phyloP scores from a whole-genome alignment of 2,888 invertebrate genomes.

The Apamea anceps region DNA sequence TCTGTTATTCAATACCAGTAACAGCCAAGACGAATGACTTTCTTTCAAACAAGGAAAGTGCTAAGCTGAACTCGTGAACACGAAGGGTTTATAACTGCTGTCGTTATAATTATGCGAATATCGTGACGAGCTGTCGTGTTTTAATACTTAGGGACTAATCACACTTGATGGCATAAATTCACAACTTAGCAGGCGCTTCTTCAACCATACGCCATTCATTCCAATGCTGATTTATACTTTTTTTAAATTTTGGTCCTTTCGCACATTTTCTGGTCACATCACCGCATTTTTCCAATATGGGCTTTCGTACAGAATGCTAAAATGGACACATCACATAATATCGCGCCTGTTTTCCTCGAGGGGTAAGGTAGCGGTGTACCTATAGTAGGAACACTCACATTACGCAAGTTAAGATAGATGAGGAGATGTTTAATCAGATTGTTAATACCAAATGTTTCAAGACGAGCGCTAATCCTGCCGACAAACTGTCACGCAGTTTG shows the following conservation, averaged over 20 bases:
- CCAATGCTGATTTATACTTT: background rate
- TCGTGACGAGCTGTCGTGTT: slow-evolving; percentile 60
- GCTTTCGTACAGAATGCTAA: background rate
- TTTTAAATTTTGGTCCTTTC: background rate
- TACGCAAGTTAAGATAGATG: background rate
- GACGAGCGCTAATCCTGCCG: no score
- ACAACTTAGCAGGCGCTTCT: background rate
- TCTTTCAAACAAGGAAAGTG: slow-evolving; percentile 51
- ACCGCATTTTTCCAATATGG: background rate
- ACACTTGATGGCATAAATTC: slow-evolving; percentile 11
- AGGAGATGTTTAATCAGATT: no score
- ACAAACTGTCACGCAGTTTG: no score
- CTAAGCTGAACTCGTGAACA: slow-evolving; percentile 46
- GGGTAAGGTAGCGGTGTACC: background rate
- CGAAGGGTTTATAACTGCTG: slow-evolving; percentile 52
- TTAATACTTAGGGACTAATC: slow-evolving; percentile 18
- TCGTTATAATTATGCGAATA: slow-evolving; percentile 50
- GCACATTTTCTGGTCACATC: no score
- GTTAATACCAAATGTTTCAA: no score
- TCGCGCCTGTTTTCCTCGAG: background rate
- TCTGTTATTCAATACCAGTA: slow-evolving; percentile 29
- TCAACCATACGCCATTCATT: background rate
- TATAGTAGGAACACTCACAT: background rate
- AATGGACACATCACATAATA: background rate
- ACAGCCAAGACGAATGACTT: slow-evolving; percentile 29